Evolutionary conservation across 1,140 invertebrate genomes (phyloP).

Genomic region (Ceratosolen solmsi): DNA sequence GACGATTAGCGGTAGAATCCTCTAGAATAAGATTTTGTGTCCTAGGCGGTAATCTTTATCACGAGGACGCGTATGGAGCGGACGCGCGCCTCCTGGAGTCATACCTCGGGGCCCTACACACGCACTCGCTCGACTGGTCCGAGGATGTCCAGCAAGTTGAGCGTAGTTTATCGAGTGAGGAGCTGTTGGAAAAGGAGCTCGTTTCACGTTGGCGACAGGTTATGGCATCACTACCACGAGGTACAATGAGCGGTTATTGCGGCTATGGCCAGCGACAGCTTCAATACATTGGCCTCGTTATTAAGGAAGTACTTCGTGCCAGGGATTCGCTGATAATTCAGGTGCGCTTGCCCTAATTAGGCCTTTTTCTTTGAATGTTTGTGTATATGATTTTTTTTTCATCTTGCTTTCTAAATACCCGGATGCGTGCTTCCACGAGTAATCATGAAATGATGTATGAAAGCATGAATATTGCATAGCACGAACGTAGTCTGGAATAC

Average conservation of each 20-base stretch:
- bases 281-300: conserved; percentile 68
- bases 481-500: no score
- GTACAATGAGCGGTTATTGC: conserved; percentile 53
- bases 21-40: no score
- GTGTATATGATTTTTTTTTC: no score
- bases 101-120: conserved; percentile 58
- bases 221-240: conserved; percentile 58
- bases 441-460: no score
- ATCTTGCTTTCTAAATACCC: no score
- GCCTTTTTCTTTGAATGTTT: no score
- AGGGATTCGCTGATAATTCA: conserved; percentile 55
- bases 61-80: conserved; percentile 59
- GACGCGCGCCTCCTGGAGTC: conserved; percentile 60
- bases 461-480: no score
- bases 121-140: conserved; percentile 48
- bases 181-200: conserved; percentile 59
- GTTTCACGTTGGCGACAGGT: conserved; percentile 59
- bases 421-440: no score
- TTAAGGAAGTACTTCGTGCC: conserved; percentile 56
- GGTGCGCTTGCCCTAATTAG: conserved; percentile 35
- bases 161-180: neutral
- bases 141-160: neutral
- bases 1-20: no score
- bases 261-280: conserved; percentile 70
- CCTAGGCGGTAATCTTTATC: conserved; percentile 59